A percentile compares a stretch with the other conserved stretches of the same genome.
Conservation (phyloP, 2,888 invertebrate species). For the Metallyticus violacea region DNA sequence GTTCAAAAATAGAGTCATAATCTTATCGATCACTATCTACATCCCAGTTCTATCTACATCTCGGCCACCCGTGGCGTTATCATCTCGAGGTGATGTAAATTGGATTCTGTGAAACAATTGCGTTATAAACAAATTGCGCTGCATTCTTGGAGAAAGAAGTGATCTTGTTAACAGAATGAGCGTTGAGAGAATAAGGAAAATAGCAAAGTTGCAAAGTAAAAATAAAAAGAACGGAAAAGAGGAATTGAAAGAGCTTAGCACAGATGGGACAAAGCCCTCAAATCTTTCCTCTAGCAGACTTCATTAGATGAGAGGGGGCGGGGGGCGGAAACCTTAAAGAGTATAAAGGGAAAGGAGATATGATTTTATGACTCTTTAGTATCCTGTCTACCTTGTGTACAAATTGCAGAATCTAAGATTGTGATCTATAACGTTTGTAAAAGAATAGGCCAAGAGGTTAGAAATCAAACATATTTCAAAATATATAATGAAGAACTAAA, state of each 20-base stretch:
- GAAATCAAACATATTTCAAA: background rate
- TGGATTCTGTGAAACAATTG: too few species aligned
- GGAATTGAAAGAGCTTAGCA: background rate
- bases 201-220: too few species aligned
- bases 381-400: background rate
- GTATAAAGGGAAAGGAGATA: background rate
- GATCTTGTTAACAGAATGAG: background rate
- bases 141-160: background rate
- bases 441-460: too few species aligned
- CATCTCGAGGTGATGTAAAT: too few species aligned
- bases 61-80: too few species aligned
- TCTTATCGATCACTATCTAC: too few species aligned
- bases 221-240: background rate
- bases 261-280: background rate
- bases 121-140: too few species aligned
- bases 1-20: too few species aligned
- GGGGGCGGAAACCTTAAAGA: background rate
- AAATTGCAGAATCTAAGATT: background rate
- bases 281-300: background rate
- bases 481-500: background rate
- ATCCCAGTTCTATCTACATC: too few species aligned
- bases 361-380: background rate
- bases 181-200: background rate
- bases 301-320: background rate
- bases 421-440: background rate